Evolutionary conservation across 2,888 invertebrate genomes (phyloP), one percentile per base, ranked within the genome.

Genomic region (Pilophorus perplexus): DNA sequence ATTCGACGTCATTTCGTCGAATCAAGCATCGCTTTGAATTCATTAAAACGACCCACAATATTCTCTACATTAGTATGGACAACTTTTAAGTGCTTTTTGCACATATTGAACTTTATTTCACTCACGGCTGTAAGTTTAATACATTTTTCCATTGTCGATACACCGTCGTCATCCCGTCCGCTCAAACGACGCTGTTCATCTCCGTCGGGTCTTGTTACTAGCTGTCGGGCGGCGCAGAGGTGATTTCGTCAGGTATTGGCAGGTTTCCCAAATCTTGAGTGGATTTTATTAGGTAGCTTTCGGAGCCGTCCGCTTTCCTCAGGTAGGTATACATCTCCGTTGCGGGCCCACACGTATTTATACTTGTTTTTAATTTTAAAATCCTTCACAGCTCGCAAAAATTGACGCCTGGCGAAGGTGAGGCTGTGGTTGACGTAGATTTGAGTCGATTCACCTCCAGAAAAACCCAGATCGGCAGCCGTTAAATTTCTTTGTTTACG

Each of bases 301-400:
- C 22, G n/a, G 44, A 8, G 25, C 18, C 10, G 12, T 60, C 60
- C 8, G 42, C 44, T 5, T 44, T 60, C 23, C 18, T 60, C 4
- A n/a, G n/a, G n/a, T n/a, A 60, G 4, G 16, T 16, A 60, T 27
- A 60, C 18, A 18, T 60, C 44, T 10, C 60, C 60, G 18, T 44
- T 60, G 10, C 25, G 8, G 8, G 27, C 27, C 44, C 60, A 33
- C 8, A 10, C 33, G 12, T 8, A 33, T 33, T 33, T 33, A 10
- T 8, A 33, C 33, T 33, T 33, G 8, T 12, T 33, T 33, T 33
- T 33, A 8, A 33, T 33, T 33, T 33, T 33, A 8, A 10, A 6
- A 10, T 33, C 33, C 6, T 33, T 33, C n/a, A n/a, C n/a, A n/a
- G n/a, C n/a, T n/a, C n/a, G n/a, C 12, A 33, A 10, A 6, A 33